Percentiles rank a stretch among this genome's conserved stretches.
Evolutionary conservation across 2,797 vertebrate species (phyloP).

Genomic region (Lithobates sylvaticus): DNA sequence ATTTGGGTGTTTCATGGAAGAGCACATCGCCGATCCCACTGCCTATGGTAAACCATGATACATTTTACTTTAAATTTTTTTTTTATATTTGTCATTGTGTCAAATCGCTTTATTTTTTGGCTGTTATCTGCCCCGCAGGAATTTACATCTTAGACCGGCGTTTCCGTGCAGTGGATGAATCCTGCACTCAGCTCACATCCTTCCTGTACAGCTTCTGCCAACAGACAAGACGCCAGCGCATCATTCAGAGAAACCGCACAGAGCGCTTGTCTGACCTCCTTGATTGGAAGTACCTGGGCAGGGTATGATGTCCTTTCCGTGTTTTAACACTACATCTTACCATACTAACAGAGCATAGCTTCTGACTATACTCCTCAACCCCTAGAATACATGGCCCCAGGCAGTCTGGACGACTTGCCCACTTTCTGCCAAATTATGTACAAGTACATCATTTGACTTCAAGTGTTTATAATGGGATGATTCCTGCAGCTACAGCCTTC

Average conservation of each 20-base stretch:
- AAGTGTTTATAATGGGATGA: no score
- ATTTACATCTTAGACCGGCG: conserved; percentile 94
- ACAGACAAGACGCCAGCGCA: conserved; percentile 91
- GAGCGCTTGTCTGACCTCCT: conserved; percentile 94
- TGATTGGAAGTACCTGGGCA: conserved; percentile 94
- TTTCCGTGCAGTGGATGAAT: conserved; percentile 87
- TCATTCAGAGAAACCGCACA: conserved; percentile 94
- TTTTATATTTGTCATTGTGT: neutral
- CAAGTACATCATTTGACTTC: no score
- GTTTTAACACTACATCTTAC: neutral
- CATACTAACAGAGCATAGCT: no score
- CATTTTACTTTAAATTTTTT: no score
- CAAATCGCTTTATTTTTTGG: neutral
- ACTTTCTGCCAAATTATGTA: no score
- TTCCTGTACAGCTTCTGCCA: conserved; percentile 96
- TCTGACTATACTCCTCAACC: no score
- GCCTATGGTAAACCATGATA: conserved; percentile 81
- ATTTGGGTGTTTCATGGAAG: conserved; percentile 97
- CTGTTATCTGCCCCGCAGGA: conserved; percentile 72
- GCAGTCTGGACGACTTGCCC: no score
- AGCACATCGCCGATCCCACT: conserved; percentile 93
- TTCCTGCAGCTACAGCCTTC: no score
- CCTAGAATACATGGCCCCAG: no score
- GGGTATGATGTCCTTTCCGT: conserved; percentile 72
- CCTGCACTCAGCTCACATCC: conserved; percentile 93